A percentile compares a stretch with the other conserved stretches of the same genome.
These are phyloP conservation scores for Heliconius cydno DNA, from an alignment of 2,888 invertebrate genomes.

Conservation along the genomic window DNA sequence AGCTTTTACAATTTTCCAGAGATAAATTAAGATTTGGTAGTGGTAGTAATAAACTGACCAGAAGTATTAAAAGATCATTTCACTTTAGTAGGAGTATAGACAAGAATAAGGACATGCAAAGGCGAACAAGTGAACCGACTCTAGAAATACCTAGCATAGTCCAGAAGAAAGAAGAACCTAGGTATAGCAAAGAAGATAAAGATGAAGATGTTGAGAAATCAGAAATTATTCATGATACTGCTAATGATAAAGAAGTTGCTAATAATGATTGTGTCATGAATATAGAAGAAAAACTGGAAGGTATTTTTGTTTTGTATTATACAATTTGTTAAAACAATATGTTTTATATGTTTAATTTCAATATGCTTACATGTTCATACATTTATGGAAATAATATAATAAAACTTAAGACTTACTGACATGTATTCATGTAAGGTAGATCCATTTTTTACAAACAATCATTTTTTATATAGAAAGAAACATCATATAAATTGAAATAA, in stretches of 20 bases:
- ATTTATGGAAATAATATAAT: too few species aligned
- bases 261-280: slow-evolving; percentile 69
- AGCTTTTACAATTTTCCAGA: slow-evolving; percentile 77
- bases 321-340: neutral
- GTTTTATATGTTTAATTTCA: neutral
- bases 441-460: too few species aligned
- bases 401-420: too few species aligned
- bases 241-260: slow-evolving; percentile 72
- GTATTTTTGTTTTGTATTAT: slow-evolving; percentile 50
- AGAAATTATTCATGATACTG: slow-evolving; percentile 74
- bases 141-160: slow-evolving; percentile 65
- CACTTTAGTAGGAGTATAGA: slow-evolving; percentile 78
- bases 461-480: too few species aligned
- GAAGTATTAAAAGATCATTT: slow-evolving; percentile 79
- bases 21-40: slow-evolving; percentile 78
- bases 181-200: slow-evolving; percentile 72
- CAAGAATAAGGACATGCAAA: slow-evolving; percentile 72
- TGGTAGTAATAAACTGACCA: slow-evolving; percentile 75
- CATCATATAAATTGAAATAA: too few species aligned
- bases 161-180: slow-evolving; percentile 61
- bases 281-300: slow-evolving; percentile 67
- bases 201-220: slow-evolving; percentile 75
- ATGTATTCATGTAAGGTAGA: too few species aligned
- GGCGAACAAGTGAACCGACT: slow-evolving; percentile 76
- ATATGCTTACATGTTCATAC: too few species aligned